Percentiles rank a stretch among this genome's conserved stretches.
phyloP scores from a whole-genome alignment of 2,888 invertebrate species.

The Drosophila aldrichi region DNA sequence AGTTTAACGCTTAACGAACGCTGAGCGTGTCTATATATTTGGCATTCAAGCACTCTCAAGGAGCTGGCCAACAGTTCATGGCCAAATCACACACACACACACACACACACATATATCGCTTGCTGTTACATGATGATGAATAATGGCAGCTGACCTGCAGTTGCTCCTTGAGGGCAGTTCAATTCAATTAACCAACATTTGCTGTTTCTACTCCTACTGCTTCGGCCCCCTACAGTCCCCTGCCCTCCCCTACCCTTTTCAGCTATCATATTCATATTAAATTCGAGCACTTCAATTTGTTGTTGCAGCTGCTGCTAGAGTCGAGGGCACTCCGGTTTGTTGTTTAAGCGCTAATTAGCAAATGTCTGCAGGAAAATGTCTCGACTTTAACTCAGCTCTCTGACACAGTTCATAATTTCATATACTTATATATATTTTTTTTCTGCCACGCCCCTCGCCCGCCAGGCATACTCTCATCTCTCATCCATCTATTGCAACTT shows the following conservation, averaged over 20 bases:
- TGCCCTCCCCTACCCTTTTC: background rate
- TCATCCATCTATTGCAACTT: constrained; percentile 4
- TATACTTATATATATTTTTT: constrained; percentile 6
- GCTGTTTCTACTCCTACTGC: constrained; percentile 2
- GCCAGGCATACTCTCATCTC: background rate
- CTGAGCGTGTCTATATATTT: constrained; percentile 16
- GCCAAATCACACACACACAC: constrained; percentile 15
- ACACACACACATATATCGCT: constrained; percentile 1
- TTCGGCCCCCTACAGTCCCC: background rate
- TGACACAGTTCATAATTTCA: constrained; percentile 32
- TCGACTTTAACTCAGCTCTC: constrained; percentile 34
- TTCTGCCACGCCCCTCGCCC: constrained; percentile 4
- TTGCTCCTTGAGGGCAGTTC: constrained; percentile 56
- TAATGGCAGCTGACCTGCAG: constrained; percentile 54
- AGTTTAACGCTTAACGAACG: constrained; percentile 71
- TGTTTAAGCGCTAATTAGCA: constrained; percentile 65
- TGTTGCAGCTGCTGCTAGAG: constrained; percentile 32
- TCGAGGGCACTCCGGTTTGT: constrained; percentile 23
- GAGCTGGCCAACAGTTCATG: constrained; percentile 38
- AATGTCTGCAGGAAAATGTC: constrained; percentile 41
- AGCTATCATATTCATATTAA: constrained; percentile 21
- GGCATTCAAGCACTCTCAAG: constrained; percentile 12
- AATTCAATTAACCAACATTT: constrained; percentile 65
- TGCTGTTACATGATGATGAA: constrained; percentile 48
- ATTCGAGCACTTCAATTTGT: constrained; percentile 33